Evolutionary conservation across 2,888 invertebrate genomes (phyloP).

Genomic region (Dysmachus trigonus): DNA sequence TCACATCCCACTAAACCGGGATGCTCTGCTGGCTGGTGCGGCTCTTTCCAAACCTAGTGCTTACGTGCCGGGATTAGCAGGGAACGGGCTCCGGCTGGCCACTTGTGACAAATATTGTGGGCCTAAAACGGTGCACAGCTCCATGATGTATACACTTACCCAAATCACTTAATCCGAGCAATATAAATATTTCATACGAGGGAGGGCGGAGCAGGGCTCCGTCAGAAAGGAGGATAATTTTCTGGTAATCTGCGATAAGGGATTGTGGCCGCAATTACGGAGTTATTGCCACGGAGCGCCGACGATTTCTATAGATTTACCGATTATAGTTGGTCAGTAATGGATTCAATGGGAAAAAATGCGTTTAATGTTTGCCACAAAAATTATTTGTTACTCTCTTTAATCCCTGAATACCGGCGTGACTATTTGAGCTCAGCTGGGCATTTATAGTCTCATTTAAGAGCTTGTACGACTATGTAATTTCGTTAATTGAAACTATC

Average conservation of each 20-base stretch:
- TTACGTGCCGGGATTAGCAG: background rate
- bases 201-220: background rate
- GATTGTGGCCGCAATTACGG: conserved; percentile 11
- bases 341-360: background rate
- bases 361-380: background rate
- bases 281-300: background rate
- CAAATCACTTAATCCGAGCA: conserved; percentile 28
- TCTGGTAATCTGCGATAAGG: conserved; percentile 31
- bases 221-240: background rate
- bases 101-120: background rate
- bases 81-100: background rate
- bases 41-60: background rate
- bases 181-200: conserved; percentile 28
- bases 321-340: background rate
- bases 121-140: background rate
- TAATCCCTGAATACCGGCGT: background rate
- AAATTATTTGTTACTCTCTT: background rate
- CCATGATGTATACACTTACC: conserved; percentile 15
- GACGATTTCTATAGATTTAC: background rate
- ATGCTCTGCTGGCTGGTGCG: background rate
- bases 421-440: background rate
- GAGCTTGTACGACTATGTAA: background rate
- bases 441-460: background rate
- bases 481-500: background rate
- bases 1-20: background rate